A percentile compares a stretch with the other conserved stretches of the same genome.
Conservation (phyloP, 2,797 vertebrate genomes). For the Acanthurus tractus region DNA sequence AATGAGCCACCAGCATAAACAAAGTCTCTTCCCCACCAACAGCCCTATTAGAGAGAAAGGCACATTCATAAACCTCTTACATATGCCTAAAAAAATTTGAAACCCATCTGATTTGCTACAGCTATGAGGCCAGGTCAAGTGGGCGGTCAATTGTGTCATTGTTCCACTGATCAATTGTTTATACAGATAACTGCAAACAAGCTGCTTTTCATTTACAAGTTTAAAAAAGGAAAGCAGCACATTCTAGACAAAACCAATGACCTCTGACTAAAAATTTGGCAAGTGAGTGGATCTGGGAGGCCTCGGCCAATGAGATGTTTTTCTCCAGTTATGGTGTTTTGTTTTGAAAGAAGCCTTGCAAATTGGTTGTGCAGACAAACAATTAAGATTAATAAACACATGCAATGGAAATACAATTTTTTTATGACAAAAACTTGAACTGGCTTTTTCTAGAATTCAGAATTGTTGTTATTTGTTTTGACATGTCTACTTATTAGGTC, state of each 20-base stretch:
- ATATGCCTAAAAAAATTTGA: constrained; percentile 57
- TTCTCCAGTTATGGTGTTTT: constrained; percentile 22
- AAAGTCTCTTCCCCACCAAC: constrained; percentile 61
- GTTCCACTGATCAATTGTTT: constrained; percentile 60
- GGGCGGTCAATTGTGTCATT: constrained; percentile 67
- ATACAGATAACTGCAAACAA: constrained; percentile 71
- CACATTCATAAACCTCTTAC: constrained; percentile 69
- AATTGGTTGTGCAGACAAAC: constrained; percentile 29
- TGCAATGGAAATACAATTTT: background rate
- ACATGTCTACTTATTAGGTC: background rate
- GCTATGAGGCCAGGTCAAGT: constrained; percentile 70
- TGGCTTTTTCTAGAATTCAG: background rate
- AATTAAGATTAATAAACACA: constrained; percentile 13
- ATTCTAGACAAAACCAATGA: constrained; percentile 64
- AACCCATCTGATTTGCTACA: constrained; percentile 49
- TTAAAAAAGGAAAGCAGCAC: constrained; percentile 43
- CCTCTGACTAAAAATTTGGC: constrained; percentile 58
- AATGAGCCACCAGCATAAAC: constrained; percentile 72
- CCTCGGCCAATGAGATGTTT: constrained; percentile 30
- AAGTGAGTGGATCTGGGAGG: constrained; percentile 29
- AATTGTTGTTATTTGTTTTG: background rate
- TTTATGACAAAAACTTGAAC: constrained; percentile 1
- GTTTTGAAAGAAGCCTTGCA: constrained; percentile 26
- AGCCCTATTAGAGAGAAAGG: constrained; percentile 72
- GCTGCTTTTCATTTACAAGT: constrained; percentile 55